These are phyloP conservation scores for Odontamblyopus rebecca DNA, from an alignment of 2,797 vertebrate genomes.

Conservation along the genomic window DNA sequence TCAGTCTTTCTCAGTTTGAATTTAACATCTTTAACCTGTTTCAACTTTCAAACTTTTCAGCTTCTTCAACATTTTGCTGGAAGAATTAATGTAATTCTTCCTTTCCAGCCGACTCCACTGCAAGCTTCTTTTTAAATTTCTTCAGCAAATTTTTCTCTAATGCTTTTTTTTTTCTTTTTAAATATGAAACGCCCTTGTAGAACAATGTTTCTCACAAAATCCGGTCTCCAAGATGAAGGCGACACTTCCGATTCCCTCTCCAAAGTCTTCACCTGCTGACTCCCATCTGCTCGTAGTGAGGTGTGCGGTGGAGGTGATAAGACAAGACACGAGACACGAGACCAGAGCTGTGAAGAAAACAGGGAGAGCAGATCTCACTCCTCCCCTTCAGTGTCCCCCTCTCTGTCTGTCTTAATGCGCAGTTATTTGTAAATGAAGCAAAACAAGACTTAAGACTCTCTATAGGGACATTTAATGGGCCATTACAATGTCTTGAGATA, in stretches of 20 bases:
- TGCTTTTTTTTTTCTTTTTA: too few relatives aligned
- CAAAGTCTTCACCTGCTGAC: slow-evolving; percentile 59
- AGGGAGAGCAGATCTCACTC: slow-evolving; percentile 41
- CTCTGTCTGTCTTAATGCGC: slow-evolving; percentile 13
- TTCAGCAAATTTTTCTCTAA: too few relatives aligned
- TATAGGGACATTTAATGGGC: slow-evolving; percentile 24
- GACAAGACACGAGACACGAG: slow-evolving; percentile 8
- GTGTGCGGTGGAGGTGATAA: slow-evolving; percentile 42
- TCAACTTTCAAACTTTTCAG: too few relatives aligned
- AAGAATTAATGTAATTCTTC: too few relatives aligned
- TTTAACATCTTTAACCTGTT: too few relatives aligned
- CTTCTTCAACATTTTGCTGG: too few relatives aligned
- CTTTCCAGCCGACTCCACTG: too few relatives aligned
- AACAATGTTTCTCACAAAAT: slow-evolving; percentile 16
- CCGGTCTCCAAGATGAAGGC: slow-evolving; percentile 52
- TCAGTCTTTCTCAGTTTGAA: too few relatives aligned
- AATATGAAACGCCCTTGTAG: too few relatives aligned
- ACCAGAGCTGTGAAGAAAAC: slow-evolving; percentile 19
- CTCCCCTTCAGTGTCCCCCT: neutral
- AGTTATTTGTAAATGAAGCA: slow-evolving; percentile 16
- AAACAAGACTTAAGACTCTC: slow-evolving; percentile 20
- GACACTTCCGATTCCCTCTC: slow-evolving; percentile 46
- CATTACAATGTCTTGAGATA: slow-evolving; percentile 15
- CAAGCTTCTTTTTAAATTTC: too few relatives aligned
- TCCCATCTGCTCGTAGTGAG: slow-evolving; percentile 61